Percentiles rank a stretch among this genome's conserved stretches.
Evolutionary conservation across 1,140 invertebrate genomes (phyloP).

Genomic region (Galendromus occidentalis): DNA sequence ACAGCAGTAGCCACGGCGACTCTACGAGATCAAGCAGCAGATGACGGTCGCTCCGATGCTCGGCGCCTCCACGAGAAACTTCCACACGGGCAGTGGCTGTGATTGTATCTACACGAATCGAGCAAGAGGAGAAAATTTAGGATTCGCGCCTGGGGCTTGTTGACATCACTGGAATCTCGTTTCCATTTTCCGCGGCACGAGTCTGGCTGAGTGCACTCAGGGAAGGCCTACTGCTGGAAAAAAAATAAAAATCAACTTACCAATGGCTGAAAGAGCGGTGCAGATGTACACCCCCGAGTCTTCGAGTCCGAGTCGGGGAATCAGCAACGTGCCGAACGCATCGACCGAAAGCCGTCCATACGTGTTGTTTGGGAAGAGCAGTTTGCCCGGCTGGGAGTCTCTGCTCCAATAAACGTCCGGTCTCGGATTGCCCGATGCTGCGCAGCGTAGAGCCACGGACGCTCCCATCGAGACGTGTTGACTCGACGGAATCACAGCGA

Average conservation of each 20-base stretch:
- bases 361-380: not conserved
- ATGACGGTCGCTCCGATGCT: not conserved
- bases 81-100: not conserved
- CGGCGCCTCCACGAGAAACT: not conserved
- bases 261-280: not conserved
- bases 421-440: not conserved
- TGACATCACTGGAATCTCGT: not conserved
- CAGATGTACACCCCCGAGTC: not conserved
- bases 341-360: not conserved
- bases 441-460: not conserved
- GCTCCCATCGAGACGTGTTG: not conserved
- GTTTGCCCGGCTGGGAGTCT: not conserved
- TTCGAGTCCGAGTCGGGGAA: not conserved
- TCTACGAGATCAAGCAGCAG: not conserved
- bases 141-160: not conserved
- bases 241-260: not conserved
- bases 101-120: not conserved
- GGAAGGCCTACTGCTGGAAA: not conserved
- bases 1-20: not conserved
- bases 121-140: not conserved
- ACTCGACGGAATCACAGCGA: not conserved
- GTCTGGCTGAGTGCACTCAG: too few species aligned
- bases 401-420: not conserved
- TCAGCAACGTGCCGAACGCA: not conserved
- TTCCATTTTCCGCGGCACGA: too few species aligned